A percentile compares a stretch with the other conserved stretches of the same genome.
phyloP scores from a whole-genome alignment of 2,113 vertebrate species.

The Sorex araneus region DNA sequence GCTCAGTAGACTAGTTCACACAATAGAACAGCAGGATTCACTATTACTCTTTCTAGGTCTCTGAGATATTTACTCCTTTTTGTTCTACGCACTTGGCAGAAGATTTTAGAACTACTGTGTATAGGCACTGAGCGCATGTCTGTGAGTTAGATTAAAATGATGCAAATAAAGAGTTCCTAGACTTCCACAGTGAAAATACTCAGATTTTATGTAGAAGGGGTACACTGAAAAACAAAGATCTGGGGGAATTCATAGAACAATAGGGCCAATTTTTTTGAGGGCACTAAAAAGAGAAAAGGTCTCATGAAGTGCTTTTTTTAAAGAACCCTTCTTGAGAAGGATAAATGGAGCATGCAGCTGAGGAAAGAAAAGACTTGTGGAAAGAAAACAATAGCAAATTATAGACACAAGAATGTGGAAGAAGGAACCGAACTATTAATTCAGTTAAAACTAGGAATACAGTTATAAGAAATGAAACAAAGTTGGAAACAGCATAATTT shows the following conservation, averaged over 20 bases:
- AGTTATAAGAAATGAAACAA: not conserved
- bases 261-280: not conserved
- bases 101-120: not conserved
- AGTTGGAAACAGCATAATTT: not conserved
- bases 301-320: not conserved
- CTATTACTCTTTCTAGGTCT: not conserved
- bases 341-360: not conserved
- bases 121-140: not conserved
- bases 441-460: not conserved
- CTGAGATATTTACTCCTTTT: not conserved
- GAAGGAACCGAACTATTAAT: not conserved
- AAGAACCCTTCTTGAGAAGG: not conserved
- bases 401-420: constrained; percentile 67
- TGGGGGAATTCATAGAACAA: not conserved
- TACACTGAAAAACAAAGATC: not conserved
- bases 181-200: not conserved
- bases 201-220: not conserved
- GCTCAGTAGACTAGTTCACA: not conserved
- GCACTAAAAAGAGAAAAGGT: not conserved
- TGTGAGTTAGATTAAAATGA: constrained; percentile 21
- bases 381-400: constrained; percentile 21
- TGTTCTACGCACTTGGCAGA: constrained; percentile 5
- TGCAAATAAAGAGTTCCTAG: not conserved
- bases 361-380: not conserved
- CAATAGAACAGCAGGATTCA: not conserved